These are phyloP conservation scores for Silurus aristotelis DNA, from an alignment of 2,797 vertebrate species.

Conservation along the genomic window DNA sequence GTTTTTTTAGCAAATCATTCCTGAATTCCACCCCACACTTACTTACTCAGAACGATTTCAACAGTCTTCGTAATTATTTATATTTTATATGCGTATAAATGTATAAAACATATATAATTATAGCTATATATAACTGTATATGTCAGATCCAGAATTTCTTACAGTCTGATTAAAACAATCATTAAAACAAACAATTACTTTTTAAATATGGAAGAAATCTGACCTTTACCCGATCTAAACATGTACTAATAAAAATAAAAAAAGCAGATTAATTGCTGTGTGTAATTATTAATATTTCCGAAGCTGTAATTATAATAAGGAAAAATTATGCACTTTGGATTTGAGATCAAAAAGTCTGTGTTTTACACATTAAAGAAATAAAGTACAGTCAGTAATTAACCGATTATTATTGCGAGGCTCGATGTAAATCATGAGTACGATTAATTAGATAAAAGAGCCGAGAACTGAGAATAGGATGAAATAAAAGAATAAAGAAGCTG, in stretches of 20 bases:
- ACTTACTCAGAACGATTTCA: too few species aligned
- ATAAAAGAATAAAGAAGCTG: neutral
- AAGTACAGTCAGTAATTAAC: neutral
- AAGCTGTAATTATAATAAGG: neutral
- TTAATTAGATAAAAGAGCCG: neutral
- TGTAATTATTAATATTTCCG: neutral
- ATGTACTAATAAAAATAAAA: neutral
- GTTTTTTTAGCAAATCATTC: too few species aligned
- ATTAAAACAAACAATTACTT: neutral
- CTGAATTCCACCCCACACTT: too few species aligned
- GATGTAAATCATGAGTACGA: neutral
- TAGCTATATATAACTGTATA: neutral
- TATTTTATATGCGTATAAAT: too few species aligned
- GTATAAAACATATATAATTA: neutral
- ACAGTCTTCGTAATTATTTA: too few species aligned
- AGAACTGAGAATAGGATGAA: neutral
- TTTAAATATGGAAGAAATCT: neutral
- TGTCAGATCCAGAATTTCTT: neutral
- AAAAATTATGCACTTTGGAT: neutral
- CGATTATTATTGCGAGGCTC: neutral
- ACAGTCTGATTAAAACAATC: neutral
- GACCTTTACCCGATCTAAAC: neutral
- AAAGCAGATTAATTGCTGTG: neutral
- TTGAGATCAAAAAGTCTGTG: neutral
- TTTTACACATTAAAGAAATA: neutral